Evolutionary conservation across 2,888 invertebrate genomes (phyloP).

Genomic region (Saturnia pavonia): DNA sequence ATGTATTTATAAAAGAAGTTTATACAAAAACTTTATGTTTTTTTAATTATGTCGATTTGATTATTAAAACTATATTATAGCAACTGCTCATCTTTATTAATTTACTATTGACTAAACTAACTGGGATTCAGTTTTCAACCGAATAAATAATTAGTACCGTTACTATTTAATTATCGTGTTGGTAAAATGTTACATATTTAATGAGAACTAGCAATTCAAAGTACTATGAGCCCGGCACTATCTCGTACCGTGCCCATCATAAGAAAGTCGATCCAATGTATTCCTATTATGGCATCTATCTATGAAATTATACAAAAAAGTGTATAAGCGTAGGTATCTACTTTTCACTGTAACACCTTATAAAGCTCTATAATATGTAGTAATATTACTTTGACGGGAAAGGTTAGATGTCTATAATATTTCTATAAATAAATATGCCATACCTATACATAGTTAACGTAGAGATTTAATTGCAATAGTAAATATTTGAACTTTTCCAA

Average conservation of each 20-base stretch:
- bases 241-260: constrained; percentile 33
- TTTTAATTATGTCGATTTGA: no score
- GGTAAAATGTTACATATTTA: neutral
- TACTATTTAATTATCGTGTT: neutral
- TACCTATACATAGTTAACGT: constrained; percentile 4
- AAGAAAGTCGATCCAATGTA: constrained; percentile 63
- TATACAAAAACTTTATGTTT: no score
- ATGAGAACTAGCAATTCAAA: constrained; percentile 26
- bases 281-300: constrained; percentile 64
- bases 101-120: no score
- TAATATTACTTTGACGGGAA: constrained; percentile 63
- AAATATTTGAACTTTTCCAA: no score
- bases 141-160: neutral
- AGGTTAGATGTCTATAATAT: constrained; percentile 36
- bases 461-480: neutral
- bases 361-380: constrained; percentile 57
- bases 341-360: constrained; percentile 71
- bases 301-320: constrained; percentile 73
- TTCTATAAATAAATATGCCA: constrained; percentile 17
- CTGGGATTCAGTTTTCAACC: neutral
- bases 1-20: no score
- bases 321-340: constrained; percentile 47
- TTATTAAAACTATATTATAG: no score
- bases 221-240: constrained; percentile 26
- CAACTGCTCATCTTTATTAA: no score